phyloP scores from a whole-genome alignment of 2,888 invertebrate genomes.

The Caenorhabditis drosophilae region DNA sequence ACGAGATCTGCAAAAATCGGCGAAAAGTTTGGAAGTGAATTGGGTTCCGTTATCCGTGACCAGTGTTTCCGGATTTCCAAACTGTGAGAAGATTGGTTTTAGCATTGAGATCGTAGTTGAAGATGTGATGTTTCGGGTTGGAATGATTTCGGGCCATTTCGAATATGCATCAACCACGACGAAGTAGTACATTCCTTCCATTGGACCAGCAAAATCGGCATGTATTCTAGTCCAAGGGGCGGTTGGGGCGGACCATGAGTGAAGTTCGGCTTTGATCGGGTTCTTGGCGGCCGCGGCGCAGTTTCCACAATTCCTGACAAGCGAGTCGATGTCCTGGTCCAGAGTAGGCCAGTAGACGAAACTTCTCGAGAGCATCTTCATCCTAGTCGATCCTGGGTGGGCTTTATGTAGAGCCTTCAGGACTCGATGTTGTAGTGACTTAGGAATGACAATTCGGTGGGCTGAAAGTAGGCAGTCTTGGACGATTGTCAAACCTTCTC shows the following conservation, averaged over 20 bases:
- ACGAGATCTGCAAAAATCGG: slow-evolving; percentile 10
- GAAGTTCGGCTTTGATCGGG: slow-evolving; percentile 47
- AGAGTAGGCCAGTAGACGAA: slow-evolving; percentile 64
- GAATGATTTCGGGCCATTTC: slow-evolving; percentile 70
- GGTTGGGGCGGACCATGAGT: slow-evolving; percentile 61
- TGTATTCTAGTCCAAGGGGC: slow-evolving; percentile 70
- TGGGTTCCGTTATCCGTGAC: slow-evolving; percentile 67
- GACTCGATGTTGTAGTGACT: slow-evolving; percentile 31
- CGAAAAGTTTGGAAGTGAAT: slow-evolving; percentile 35
- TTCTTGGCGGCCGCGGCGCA: slow-evolving; percentile 42
- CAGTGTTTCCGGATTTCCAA: slow-evolving; percentile 59
- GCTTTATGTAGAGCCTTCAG: slow-evolving; percentile 55
- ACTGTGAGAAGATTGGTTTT: slow-evolving; percentile 43
- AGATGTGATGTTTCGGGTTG: slow-evolving; percentile 30
- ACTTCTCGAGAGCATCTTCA: slow-evolving; percentile 60
- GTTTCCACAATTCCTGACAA: slow-evolving; percentile 36
- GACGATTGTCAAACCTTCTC: slow-evolving; percentile 4
- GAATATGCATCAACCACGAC: slow-evolving; percentile 70
- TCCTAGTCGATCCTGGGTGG: slow-evolving; percentile 59
- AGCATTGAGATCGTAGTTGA: slow-evolving; percentile 42
- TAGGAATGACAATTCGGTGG: slow-evolving; percentile 58
- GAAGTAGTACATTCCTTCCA: slow-evolving; percentile 62
- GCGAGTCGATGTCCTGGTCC: slow-evolving; percentile 44
- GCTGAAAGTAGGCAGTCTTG: slow-evolving; percentile 15
- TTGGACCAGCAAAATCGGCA: slow-evolving; percentile 71